Base-by-base conservation (phyloP, 2,888 invertebrate species). In the Chirona hameri region DNA sequence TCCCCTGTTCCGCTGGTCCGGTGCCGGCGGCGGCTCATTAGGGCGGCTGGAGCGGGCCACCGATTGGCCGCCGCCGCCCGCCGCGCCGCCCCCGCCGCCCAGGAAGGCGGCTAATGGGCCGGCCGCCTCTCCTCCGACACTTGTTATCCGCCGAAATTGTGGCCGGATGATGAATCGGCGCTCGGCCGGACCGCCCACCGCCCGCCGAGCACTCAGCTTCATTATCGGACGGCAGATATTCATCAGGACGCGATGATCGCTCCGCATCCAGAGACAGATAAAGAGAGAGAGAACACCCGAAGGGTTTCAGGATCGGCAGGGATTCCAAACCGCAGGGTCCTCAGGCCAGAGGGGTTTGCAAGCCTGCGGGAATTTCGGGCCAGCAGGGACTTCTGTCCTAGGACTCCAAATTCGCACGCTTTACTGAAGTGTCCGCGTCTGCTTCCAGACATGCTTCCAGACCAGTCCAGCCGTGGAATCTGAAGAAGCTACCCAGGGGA, bases 131-230 rank as follows among this genome's bases (percentile, higher is more conserved):
- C 18, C 31, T 27, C 29, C 69, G 29, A n/a, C 48, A 48, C 27
- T 29, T 12, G 69, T 29, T 29, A 69, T 69, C 76, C 76, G 39
- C 76, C 76, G 76, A 76, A 76, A 39, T 76, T 76, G 76, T 76
- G 76, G 76, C 2, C 39, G 7, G 21, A 18, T 76, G 76, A 76
- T 76, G 39, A 39, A 76, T 76, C 39, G 76, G 0, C 76, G 76
- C 2, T 27, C 39, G 76, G 18, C 31, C 39, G 76, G 39, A 39
- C 76, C 76, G 31, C 76, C 76, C 76, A 39, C 76, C 76, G 39
- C 10, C 69, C 15, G 29, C 29, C 29, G 69, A 29, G 29, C 69
- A 29, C 69, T 29, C 69, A 29, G 69, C 69, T 69, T 29, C 10
- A 29, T 69, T 29, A 69, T 69, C 69, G 5, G 69, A n/a, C 69